Conservation (phyloP, 2,888 invertebrate species). For the Parochlus steinenii region DNA sequence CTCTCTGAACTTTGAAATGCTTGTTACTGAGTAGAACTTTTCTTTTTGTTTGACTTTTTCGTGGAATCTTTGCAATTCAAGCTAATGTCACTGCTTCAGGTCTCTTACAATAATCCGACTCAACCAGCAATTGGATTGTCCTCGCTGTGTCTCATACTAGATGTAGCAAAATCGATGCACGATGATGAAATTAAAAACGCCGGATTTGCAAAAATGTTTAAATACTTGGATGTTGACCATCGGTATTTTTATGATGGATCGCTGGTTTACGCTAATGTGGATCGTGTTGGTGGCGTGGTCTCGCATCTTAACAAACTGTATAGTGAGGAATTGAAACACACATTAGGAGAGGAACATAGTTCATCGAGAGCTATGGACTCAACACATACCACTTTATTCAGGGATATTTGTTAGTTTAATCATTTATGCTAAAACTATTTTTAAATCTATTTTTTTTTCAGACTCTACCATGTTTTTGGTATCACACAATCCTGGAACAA, state of each 20-base stretch:
- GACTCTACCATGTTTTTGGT: constrained; percentile 24
- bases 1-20: background rate
- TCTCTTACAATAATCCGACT: constrained; percentile 25
- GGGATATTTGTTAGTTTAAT: constrained; percentile 16
- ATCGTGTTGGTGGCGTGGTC: constrained; percentile 28
- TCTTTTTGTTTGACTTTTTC: constrained; percentile 8
- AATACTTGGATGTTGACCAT: constrained; percentile 20
- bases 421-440: constrained; percentile 7
- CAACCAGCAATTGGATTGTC: constrained; percentile 27
- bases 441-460: constrained; percentile 13
- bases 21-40: background rate
- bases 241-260: constrained; percentile 26
- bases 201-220: too few species aligned
- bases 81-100: constrained; percentile 27
- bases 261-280: constrained; percentile 27
- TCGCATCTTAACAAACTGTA: constrained; percentile 28
- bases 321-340: constrained; percentile 22
- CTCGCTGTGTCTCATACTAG: constrained; percentile 25
- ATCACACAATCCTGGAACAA: constrained; percentile 22
- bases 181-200: constrained; percentile 20
- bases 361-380: constrained; percentile 8
- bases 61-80: constrained; percentile 17
- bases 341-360: constrained; percentile 22
- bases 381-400: constrained; percentile 13
- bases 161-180: constrained; percentile 20